Evolutionary conservation across 2,888 invertebrate genomes (phyloP).

Genomic region (Chaetogeoica ovagalla): DNA sequence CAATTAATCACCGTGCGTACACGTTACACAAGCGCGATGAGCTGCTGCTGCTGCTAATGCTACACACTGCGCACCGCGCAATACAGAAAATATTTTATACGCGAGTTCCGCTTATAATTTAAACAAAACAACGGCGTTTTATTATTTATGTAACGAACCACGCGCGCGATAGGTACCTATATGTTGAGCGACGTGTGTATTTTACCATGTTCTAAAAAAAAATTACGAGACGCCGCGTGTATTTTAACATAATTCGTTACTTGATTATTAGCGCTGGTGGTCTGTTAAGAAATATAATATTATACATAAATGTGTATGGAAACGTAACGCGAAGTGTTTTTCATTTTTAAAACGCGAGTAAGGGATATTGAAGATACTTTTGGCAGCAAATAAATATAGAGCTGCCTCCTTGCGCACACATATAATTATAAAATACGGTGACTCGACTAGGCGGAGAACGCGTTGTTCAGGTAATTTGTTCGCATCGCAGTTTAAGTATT

Average conservation of each 20-base stretch:
- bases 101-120: not conserved
- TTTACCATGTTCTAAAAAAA: no score
- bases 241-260: not conserved
- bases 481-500: constrained; percentile 13
- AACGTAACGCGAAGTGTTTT: not conserved
- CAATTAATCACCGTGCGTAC: not conserved
- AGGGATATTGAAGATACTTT: constrained; percentile 1
- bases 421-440: constrained; percentile 15
- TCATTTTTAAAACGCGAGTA: not conserved
- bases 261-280: not conserved
- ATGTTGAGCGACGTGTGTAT: no score
- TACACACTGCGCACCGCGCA: not conserved
- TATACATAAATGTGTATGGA: not conserved
- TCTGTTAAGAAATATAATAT: not conserved
- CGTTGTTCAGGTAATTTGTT: constrained; percentile 14
- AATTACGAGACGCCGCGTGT: no score
- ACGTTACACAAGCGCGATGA: no score
- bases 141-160: not conserved
- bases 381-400: not conserved
- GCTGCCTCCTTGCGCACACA: not conserved
- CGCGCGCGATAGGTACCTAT: not conserved
- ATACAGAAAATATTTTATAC: constrained; percentile 6
- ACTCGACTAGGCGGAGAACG: not conserved
- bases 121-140: not conserved
- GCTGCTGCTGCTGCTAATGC: no score